These are phyloP conservation scores for Seriola rivoliana DNA, from an alignment of 2,113 vertebrate species.

Conservation along the genomic window DNA sequence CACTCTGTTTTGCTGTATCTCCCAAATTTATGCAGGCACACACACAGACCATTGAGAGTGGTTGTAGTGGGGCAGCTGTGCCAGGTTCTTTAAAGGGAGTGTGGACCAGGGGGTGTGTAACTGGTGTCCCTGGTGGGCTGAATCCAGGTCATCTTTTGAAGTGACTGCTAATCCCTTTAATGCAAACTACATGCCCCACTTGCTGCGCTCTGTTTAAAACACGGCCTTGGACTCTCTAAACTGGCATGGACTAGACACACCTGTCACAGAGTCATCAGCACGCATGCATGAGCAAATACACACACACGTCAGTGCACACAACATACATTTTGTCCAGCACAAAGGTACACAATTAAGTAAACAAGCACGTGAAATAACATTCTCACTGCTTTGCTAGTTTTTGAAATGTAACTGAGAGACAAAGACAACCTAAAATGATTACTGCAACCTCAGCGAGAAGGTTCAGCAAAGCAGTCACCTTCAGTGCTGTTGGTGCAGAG, in stretches of 20 bases:
- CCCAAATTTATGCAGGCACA: conserved; percentile 62
- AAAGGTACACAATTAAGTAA: background rate
- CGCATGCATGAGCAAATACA: conserved; percentile 51
- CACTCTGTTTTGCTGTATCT: conserved; percentile 60
- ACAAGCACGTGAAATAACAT: conserved; percentile 9
- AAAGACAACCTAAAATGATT: conserved; percentile 21
- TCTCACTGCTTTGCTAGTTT: conserved; percentile 4
- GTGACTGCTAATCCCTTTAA: conserved; percentile 89
- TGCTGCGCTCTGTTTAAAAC: conserved; percentile 85
- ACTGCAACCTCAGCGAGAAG: conserved; percentile 36
- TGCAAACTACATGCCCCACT: conserved; percentile 88
- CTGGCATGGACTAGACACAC: conserved; percentile 85
- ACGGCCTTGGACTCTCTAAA: conserved; percentile 82
- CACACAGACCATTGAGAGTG: conserved; percentile 72
- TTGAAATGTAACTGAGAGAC: background rate
- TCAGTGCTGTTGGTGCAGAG: conserved; percentile 64
- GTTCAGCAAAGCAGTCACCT: conserved; percentile 76
- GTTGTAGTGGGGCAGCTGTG: conserved; percentile 82
- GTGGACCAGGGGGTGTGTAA: conserved; percentile 84
- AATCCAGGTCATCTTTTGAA: conserved; percentile 90
- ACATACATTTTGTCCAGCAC: conserved; percentile 10
- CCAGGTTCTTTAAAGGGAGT: conserved; percentile 86
- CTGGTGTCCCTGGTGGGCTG: conserved; percentile 87
- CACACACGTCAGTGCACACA: conserved; percentile 35
- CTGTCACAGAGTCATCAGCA: conserved; percentile 78